phyloP scores from a whole-genome alignment of 1,140 invertebrate genomes.

The Bombus turneri region DNA sequence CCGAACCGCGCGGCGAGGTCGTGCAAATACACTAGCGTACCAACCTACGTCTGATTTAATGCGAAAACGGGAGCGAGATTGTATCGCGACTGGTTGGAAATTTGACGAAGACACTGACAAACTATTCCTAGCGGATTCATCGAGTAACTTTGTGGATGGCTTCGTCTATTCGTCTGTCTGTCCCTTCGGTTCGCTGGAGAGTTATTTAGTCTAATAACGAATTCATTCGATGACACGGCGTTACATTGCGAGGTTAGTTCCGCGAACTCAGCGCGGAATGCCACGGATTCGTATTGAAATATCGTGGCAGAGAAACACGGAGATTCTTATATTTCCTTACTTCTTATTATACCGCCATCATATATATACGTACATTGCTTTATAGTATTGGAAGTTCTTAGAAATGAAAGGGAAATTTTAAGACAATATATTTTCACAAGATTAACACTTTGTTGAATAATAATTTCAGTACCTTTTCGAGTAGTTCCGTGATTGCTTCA shows the following conservation, averaged over 20 bases:
- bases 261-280: not conserved
- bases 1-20: not conserved
- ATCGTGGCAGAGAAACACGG: not conserved
- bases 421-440: too few relatives aligned
- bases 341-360: not conserved
- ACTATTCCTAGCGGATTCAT: constrained; percentile 55
- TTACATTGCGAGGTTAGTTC: not conserved
- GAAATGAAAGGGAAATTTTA: not conserved
- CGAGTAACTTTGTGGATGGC: constrained; percentile 42
- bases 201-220: constrained; percentile 59
- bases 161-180: constrained; percentile 15
- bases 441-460: too few relatives aligned
- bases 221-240: constrained; percentile 49
- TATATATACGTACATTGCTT: not conserved
- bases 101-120: constrained; percentile 53
- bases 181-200: constrained; percentile 31
- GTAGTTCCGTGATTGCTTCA: not conserved
- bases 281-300: not conserved
- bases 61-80: constrained; percentile 36
- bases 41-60: constrained; percentile 44
- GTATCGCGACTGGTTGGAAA: constrained; percentile 30
- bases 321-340: not conserved
- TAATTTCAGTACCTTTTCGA: not conserved
- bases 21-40: not conserved
- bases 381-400: not conserved